Percentiles rank a stretch among this genome's conserved stretches.
phyloP scores from a whole-genome alignment of 2,888 invertebrate species.

The Ceramica pisi region DNA sequence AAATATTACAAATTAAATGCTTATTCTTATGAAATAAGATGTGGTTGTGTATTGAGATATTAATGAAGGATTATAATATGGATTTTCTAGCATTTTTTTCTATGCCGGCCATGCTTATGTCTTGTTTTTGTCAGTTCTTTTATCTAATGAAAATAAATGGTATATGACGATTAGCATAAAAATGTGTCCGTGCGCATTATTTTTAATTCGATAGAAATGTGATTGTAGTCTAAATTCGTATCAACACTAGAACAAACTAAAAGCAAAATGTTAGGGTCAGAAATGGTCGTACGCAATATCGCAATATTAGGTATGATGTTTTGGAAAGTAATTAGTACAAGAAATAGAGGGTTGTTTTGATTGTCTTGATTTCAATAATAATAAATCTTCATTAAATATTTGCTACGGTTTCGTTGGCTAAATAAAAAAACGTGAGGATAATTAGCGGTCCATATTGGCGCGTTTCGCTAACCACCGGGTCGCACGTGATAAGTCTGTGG shows the following conservation, averaged over 20 bases:
- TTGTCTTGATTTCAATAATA: too few species aligned
- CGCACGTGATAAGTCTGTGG: too few species aligned
- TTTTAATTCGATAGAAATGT: constrained; percentile 19
- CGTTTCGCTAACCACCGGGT: too few species aligned
- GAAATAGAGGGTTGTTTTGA: too few species aligned
- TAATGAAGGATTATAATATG: constrained; percentile 68
- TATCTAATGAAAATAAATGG: constrained; percentile 8
- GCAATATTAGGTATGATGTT: too few species aligned
- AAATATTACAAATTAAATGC: constrained; percentile 64
- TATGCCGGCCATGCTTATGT: constrained; percentile 59
- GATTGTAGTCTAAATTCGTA: not conserved
- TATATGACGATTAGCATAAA: too few species aligned
- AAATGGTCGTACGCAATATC: too few species aligned
- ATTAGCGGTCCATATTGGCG: too few species aligned
- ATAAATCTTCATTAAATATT: too few species aligned
- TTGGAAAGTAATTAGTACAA: too few species aligned
- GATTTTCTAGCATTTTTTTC: constrained; percentile 76
- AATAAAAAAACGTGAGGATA: too few species aligned
- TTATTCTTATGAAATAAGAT: constrained; percentile 85
- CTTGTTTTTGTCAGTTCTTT: constrained; percentile 36
- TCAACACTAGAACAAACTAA: constrained; percentile 4
- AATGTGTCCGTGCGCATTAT: not conserved
- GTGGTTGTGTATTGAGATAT: constrained; percentile 83
- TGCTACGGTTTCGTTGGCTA: too few species aligned
- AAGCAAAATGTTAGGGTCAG: constrained; percentile 7